These are phyloP conservation scores for Drosophila nannoptera DNA, from an alignment of 1,140 invertebrate genomes.

Conservation along the genomic window DNA sequence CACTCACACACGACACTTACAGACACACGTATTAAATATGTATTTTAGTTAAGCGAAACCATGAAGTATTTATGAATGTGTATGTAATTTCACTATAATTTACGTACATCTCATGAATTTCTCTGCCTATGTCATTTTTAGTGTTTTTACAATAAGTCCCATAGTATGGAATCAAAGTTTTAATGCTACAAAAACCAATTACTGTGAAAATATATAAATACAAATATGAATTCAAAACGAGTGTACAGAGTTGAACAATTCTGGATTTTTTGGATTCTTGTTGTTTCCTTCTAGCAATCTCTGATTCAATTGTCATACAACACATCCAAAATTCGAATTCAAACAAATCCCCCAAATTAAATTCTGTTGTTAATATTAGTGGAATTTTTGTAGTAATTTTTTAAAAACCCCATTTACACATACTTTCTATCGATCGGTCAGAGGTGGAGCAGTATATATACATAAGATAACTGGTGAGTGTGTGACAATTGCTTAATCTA, in stretches of 20 bases:
- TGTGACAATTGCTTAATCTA: too few relatives aligned
- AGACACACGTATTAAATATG: slow-evolving; percentile 45
- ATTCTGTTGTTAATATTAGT: too few relatives aligned
- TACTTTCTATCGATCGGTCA: too few relatives aligned
- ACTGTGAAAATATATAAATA: slow-evolving; percentile 45
- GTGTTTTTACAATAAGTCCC: slow-evolving; percentile 42
- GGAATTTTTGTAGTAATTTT: too few relatives aligned
- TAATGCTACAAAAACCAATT: slow-evolving; percentile 43
- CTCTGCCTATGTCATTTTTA: slow-evolving; percentile 45
- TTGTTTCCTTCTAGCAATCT: too few relatives aligned
- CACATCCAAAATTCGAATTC: too few relatives aligned
- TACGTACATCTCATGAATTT: slow-evolving; percentile 69
- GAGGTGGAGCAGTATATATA: too few relatives aligned
- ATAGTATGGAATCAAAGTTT: slow-evolving; percentile 50
- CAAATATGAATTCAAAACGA: slow-evolving; percentile 44
- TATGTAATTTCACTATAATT: slow-evolving; percentile 37
- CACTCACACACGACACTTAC: slow-evolving; percentile 32
- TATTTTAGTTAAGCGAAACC: slow-evolving; percentile 42
- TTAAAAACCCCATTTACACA: too few relatives aligned
- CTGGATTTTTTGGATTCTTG: too few relatives aligned
- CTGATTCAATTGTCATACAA: too few relatives aligned
- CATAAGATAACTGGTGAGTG: too few relatives aligned
- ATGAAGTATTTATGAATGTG: slow-evolving; percentile 60
- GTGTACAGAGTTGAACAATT: neutral
- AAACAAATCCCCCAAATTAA: too few relatives aligned